Evolutionary conservation across 2,113 vertebrate species (phyloP), one percentile per base, ranked within the genome.

Genomic region (Elephantulus edwardii): DNA sequence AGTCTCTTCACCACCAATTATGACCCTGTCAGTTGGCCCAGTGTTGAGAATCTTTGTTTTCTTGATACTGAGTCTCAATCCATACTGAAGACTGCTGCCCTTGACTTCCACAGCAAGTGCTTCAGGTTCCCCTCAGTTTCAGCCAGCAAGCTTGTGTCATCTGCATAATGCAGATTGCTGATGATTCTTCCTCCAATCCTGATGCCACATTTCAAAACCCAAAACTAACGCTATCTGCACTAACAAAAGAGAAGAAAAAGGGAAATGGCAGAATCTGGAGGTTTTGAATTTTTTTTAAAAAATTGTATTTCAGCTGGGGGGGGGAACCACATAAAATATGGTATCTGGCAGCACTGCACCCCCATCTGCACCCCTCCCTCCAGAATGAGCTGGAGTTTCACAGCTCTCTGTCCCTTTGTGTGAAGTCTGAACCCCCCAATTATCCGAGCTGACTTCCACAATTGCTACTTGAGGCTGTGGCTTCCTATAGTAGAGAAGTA

Each of bases 401-500:
- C 24, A 66, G 22, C 48, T 30, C 16, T 52, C 8, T 5, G 22
- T 30, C 19, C 6, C 3, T 77, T 48, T 16, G 35, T 3, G 33
- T 24, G 13, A 33, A 66, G 19, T 6, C 9, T 0, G 0, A 13
- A 1, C 9, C 60, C 66, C 28, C n/a, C 22, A 6, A 4, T 14
- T 70, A 50, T 74, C 71, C 9, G 4, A 3, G 38, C 12, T 3
- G 46, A 35, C 46, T 89, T 91, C 42, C 33, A 19, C 1, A 2
- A 58, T 24, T 42, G 35, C 62, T 42, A 20, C 14, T 76, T 74
- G 28, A 78, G 52, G 48, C 35, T 58, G 6, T 56, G 22, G 50
- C 76, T 85, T 66, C n/a, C 83, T 86, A 38, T 62, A 30, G 10
- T 72, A 40, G 35, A 81, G 85, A 93, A 95, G 60, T 68, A 46